phyloP scores from a whole-genome alignment of 2,888 invertebrate species.

The Esperia sulphurella region DNA sequence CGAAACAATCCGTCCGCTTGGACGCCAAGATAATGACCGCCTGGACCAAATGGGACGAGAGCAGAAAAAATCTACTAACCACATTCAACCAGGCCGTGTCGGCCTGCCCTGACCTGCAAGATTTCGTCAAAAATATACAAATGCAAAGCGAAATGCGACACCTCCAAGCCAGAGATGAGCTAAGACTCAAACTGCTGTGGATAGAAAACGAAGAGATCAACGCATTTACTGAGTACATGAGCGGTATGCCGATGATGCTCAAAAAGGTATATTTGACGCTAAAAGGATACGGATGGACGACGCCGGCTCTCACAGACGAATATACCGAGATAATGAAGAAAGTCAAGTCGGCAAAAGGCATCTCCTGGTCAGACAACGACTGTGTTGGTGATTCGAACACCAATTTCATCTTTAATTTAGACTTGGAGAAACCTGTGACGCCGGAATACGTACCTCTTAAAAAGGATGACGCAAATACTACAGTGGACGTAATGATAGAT shows the following conservation, averaged over 20 bases:
- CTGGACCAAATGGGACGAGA: constrained; percentile 53
- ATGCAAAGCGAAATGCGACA: constrained; percentile 52
- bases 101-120: constrained; percentile 43
- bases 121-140: constrained; percentile 45
- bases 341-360: constrained; percentile 78
- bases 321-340: constrained; percentile 80
- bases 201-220: constrained; percentile 75
- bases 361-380: constrained; percentile 80
- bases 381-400: constrained; percentile 43
- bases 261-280: constrained; percentile 80
- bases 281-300: constrained; percentile 78
- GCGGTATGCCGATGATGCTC: constrained; percentile 73
- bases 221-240: constrained; percentile 68
- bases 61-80: constrained; percentile 34
- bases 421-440: constrained; percentile 45
- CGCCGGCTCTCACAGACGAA: constrained; percentile 75
- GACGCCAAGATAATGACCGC: constrained; percentile 48
- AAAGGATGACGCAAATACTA: constrained; percentile 27
- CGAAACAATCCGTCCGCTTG: constrained; percentile 47
- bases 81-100: constrained; percentile 42
- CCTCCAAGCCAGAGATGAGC: constrained; percentile 56
- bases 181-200: constrained; percentile 44
- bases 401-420: constrained; percentile 52
- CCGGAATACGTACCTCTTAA: constrained; percentile 28
- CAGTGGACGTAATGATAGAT: constrained; percentile 49